Percentiles rank a stretch among this genome's conserved stretches.
phyloP scores from a whole-genome alignment of 2,797 vertebrate genomes.

The Lerista edwardsae region DNA sequence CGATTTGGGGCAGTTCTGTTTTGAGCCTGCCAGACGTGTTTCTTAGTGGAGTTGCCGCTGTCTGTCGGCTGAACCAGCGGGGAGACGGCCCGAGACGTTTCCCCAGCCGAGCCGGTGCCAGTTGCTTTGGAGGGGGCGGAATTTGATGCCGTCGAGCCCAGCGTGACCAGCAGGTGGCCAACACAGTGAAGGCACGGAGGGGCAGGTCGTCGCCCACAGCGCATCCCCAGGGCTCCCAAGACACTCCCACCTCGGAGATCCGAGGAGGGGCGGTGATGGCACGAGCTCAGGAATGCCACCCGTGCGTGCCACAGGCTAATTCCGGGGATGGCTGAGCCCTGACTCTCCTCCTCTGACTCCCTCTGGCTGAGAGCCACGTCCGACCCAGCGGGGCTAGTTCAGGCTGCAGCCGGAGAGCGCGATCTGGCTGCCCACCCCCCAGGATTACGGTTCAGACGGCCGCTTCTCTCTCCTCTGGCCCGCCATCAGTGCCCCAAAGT shows the following conservation, averaged over 20 bases:
- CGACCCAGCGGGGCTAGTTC: constrained; percentile 7
- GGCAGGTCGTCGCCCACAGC: constrained; percentile 70
- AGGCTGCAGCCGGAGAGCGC: too few species aligned
- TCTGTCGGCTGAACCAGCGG: background rate
- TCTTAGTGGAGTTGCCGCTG: background rate
- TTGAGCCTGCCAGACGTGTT: too few species aligned
- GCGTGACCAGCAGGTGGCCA: constrained; percentile 55
- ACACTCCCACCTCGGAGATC: constrained; percentile 63
- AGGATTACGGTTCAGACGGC: too few species aligned
- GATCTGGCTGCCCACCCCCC: too few species aligned
- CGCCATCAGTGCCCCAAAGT: too few species aligned
- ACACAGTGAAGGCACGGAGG: constrained; percentile 63
- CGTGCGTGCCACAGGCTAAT: constrained; percentile 82
- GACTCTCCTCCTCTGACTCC: constrained; percentile 50
- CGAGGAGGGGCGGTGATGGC: constrained; percentile 55
- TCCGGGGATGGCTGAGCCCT: constrained; percentile 76
- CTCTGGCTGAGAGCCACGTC: constrained; percentile 15
- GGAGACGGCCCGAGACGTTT: background rate
- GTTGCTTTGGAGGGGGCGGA: too few species aligned
- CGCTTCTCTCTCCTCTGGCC: too few species aligned
- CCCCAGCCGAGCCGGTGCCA: background rate
- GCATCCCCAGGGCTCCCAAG: constrained; percentile 69
- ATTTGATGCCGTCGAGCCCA: constrained; percentile 51
- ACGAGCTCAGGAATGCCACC: constrained; percentile 80
- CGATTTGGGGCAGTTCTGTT: too few species aligned